phyloP scores from a whole-genome alignment of 2,113 vertebrate genomes.

The Romanogobio albipinnatus region DNA sequence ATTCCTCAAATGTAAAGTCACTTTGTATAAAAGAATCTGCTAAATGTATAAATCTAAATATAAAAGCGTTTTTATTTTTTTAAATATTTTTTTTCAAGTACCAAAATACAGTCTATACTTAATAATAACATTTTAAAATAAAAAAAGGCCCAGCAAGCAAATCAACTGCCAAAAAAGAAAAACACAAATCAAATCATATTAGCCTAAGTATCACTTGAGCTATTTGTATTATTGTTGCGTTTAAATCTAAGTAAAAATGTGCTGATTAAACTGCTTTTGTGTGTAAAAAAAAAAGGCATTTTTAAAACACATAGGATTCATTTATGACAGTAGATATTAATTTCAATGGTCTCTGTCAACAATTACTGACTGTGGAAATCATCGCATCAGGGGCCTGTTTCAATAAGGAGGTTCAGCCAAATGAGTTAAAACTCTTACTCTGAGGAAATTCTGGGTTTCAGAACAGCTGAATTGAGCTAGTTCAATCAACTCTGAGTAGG shows the following conservation, averaged over 20 bases:
- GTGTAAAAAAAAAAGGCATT: not conserved
- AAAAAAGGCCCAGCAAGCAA: not conserved
- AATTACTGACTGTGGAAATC: not conserved
- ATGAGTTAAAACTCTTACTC: too few species aligned
- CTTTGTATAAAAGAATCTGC: too few species aligned
- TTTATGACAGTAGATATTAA: not conserved
- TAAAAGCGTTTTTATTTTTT: too few species aligned
- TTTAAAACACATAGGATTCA: not conserved
- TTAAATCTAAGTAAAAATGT: not conserved
- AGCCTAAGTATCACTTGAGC: not conserved
- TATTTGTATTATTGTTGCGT: not conserved
- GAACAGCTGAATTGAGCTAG: too few species aligned
- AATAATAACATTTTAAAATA: not conserved
- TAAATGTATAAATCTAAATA: too few species aligned
- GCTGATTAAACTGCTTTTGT: not conserved
- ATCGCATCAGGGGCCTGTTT: not conserved
- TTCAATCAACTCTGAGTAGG: too few species aligned
- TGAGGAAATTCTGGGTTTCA: too few species aligned
- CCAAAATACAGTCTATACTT: too few species aligned
- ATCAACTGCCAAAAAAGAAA: not conserved
- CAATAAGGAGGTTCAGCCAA: too few species aligned
- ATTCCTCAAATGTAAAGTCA: too few species aligned
- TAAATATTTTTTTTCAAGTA: too few species aligned
- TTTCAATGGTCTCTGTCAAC: not conserved
- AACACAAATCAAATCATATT: not conserved